Percentiles rank a stretch among this genome's conserved stretches.
Conservation (phyloP, 1,140 invertebrate species). For the Ectropis grisescens region DNA sequence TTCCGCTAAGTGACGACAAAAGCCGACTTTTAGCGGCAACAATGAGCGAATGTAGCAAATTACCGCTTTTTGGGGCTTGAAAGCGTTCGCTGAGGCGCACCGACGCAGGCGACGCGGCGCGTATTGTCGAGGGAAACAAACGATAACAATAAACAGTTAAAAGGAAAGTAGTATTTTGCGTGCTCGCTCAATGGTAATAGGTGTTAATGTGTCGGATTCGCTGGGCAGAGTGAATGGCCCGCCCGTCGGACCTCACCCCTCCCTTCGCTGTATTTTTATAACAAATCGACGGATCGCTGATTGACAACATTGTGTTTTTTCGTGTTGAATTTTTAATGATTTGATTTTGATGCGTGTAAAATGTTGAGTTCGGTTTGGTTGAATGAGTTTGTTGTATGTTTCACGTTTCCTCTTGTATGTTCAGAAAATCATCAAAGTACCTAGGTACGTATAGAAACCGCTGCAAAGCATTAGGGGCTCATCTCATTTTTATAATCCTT, state of each 20-base stretch:
- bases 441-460: no score
- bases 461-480: no score
- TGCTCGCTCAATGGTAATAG: conserved; percentile 47
- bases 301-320: conserved; percentile 43
- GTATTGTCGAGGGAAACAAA: conserved; percentile 62
- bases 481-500: no score
- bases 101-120: conserved; percentile 46
- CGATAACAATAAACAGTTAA: conserved; percentile 63
- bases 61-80: conserved; percentile 61
- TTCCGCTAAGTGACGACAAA: conserved; percentile 57
- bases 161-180: conserved; percentile 64
- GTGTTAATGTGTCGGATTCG: conserved; percentile 56
- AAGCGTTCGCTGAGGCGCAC: conserved; percentile 52
- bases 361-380: no score
- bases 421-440: no score
- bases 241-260: conserved; percentile 22
- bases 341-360: conserved; percentile 10
- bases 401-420: no score
- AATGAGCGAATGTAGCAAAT: conserved; percentile 63
- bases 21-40: conserved; percentile 57
- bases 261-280: conserved; percentile 42
- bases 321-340: conserved; percentile 28
- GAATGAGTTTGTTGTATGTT: no score
- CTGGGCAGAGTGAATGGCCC: conserved; percentile 40
- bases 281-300: conserved; percentile 50